These are phyloP conservation scores for Scolanthus callimorphus DNA, from an alignment of 92 coral and sea anemone species.

Conservation along the genomic window DNA sequence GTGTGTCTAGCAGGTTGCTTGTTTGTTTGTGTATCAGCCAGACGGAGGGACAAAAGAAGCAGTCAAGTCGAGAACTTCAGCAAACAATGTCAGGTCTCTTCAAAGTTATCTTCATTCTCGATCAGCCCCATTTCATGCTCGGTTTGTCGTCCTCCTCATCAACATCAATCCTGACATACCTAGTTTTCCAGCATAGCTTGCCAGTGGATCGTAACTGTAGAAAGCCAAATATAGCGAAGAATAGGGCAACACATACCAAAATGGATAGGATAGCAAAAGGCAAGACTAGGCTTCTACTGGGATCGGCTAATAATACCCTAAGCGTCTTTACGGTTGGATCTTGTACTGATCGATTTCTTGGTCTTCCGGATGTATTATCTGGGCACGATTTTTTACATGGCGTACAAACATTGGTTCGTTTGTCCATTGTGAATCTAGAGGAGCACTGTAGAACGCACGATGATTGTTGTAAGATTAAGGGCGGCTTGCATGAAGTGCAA, in stretches of 20 bases:
- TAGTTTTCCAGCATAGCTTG: conserved; percentile 7
- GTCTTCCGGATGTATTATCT: conserved; percentile 17
- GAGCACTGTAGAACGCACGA: conserved; percentile 86
- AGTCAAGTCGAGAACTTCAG: too few relatives aligned
- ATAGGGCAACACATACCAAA: conserved; percentile 33
- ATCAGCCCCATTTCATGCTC: conserved; percentile 30
- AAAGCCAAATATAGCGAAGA: conserved; percentile 58
- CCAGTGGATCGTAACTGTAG: conserved; percentile 63
- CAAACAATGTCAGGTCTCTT: too few relatives aligned
- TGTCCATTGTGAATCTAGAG: conserved; percentile 36
- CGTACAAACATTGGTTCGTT: conserved; percentile 54
- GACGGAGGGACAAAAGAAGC: too few relatives aligned
- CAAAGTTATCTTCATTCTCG: conserved; percentile 16
- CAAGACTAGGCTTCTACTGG: conserved; percentile 34
- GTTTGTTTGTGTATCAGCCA: too few relatives aligned
- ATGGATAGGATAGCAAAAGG: conserved; percentile 41
- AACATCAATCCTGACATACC: conserved; percentile 22
- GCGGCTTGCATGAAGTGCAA: conserved; percentile 59
- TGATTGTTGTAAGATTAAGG: conserved; percentile 64
- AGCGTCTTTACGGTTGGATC: conserved; percentile 34
- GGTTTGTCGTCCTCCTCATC: conserved; percentile 8
- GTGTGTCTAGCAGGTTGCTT: too few relatives aligned
- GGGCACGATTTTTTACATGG: conserved; percentile 63
- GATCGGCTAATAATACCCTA: conserved; percentile 46
- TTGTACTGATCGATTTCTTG: conserved; percentile 63